phyloP scores from a whole-genome alignment of 1,140 invertebrate genomes.

The Linepithema humile region DNA sequence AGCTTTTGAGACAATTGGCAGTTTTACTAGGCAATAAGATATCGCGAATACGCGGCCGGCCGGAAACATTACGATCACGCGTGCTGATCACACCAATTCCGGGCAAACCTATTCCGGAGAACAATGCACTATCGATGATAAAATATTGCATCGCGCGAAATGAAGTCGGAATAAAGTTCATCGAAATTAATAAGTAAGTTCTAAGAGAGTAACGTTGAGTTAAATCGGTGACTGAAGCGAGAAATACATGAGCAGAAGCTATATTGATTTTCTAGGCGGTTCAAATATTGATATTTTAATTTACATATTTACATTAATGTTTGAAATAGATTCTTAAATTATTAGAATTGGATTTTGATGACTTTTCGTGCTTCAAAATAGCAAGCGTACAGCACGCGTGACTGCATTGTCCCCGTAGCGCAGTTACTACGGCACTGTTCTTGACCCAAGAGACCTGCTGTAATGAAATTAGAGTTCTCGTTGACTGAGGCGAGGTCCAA shows the following conservation, averaged over 20 bases:
- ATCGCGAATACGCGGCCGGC: conserved; percentile 34
- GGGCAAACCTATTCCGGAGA: not conserved
- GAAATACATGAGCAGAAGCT: no score
- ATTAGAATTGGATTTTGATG: not conserved
- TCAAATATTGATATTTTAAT: not conserved
- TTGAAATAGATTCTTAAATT: not conserved
- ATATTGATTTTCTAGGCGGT: not conserved
- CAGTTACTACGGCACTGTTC: conserved; percentile 64
- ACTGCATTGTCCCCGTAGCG: conserved; percentile 19
- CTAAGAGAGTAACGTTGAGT: not conserved
- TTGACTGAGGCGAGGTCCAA: conserved; percentile 68
- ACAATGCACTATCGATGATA: not conserved
- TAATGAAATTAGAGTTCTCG: conserved; percentile 78
- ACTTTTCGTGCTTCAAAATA: conserved; percentile 19
- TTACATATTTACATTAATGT: not conserved
- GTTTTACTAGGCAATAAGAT: conserved; percentile 80
- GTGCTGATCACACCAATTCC: conserved; percentile 49
- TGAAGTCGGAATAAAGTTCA: not conserved
- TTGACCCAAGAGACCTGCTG: conserved; percentile 68
- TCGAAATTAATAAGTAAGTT: not conserved
- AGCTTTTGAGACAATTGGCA: conserved; percentile 83
- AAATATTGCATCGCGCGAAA: not conserved
- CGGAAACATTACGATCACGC: conserved; percentile 56
- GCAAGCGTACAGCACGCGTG: not conserved
- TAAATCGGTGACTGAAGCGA: not conserved